phyloP scores from a whole-genome alignment of 2,888 invertebrate species.

The Trichacis sp. region DNA sequence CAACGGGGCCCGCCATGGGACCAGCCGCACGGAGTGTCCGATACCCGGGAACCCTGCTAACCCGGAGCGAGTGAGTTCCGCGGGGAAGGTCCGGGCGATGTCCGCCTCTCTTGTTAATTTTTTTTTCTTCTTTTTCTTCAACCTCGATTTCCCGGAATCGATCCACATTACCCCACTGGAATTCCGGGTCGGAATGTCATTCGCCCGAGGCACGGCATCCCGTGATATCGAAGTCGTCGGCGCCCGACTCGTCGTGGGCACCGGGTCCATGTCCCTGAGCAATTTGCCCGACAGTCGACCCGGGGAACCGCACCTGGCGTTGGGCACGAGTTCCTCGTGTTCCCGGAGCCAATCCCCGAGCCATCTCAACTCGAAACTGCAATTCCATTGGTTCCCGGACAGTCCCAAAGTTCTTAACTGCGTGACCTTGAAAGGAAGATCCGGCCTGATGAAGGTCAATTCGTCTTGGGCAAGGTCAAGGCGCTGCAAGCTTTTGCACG shows the following conservation, averaged over 20 bases:
- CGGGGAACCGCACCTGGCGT: slow-evolving; percentile 46
- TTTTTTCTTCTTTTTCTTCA: neutral
- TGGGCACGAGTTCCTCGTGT: slow-evolving; percentile 65
- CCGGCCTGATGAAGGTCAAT: slow-evolving; percentile 76
- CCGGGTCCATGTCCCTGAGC: slow-evolving; percentile 51
- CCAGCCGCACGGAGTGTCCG: slow-evolving; percentile 73
- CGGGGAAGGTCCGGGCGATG: slow-evolving; percentile 58
- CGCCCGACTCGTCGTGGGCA: slow-evolving; percentile 12
- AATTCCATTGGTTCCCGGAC: slow-evolving; percentile 80
- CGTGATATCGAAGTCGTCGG: slow-evolving; percentile 31
- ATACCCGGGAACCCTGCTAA: slow-evolving; percentile 54
- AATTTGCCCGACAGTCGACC: slow-evolving; percentile 47
- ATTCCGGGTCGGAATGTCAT: slow-evolving; percentile 28
- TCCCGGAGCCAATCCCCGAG: slow-evolving; percentile 77
- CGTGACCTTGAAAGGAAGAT: slow-evolving; percentile 78
- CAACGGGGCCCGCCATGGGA: no score
- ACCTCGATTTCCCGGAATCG: slow-evolving; percentile 5
- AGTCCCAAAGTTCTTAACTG: slow-evolving; percentile 77
- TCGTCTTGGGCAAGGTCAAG: slow-evolving; percentile 77
- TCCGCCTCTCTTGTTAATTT: slow-evolving; percentile 32
- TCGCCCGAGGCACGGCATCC: slow-evolving; percentile 22
- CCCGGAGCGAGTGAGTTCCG: slow-evolving; percentile 59
- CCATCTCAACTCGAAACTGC: slow-evolving; percentile 75
- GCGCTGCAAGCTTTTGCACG: slow-evolving; percentile 78
- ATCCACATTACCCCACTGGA: slow-evolving; percentile 23